phyloP scores from a whole-genome alignment of 2,888 invertebrate species.

The Orchesellides sinensis region DNA sequence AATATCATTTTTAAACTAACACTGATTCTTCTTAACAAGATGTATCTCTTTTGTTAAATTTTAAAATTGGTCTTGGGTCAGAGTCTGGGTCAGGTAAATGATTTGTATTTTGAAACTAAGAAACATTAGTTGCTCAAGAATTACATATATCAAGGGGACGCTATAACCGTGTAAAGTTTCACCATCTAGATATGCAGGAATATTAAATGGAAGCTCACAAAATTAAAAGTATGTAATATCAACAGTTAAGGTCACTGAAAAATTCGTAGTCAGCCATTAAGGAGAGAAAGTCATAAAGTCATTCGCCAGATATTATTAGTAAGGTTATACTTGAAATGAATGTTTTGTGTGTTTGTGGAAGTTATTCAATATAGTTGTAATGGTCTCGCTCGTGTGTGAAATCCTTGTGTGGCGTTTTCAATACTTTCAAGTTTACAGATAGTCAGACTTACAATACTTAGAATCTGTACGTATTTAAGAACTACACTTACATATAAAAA shows the following conservation, averaged over 20 bases:
- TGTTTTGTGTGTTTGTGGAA: constrained; percentile 3
- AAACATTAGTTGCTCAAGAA: too few relatives aligned
- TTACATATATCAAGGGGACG: too few relatives aligned
- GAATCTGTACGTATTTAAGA: too few relatives aligned
- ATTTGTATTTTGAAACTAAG: too few relatives aligned
- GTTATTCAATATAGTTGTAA: not conserved
- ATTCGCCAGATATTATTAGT: constrained; percentile 43
- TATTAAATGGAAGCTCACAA: not conserved
- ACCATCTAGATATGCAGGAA: constrained; percentile 1
- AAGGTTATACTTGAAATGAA: not conserved
- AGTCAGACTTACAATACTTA: too few relatives aligned
- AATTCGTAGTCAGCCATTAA: constrained; percentile 6
- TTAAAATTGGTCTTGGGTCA: too few relatives aligned
- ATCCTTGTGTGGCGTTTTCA: not conserved
- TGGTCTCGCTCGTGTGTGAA: not conserved
- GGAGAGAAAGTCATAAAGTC: constrained; percentile 11
- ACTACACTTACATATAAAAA: too few relatives aligned
- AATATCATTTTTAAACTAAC: too few relatives aligned
- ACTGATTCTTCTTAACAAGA: too few relatives aligned
- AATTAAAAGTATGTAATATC: not conserved
- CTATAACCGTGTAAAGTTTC: constrained; percentile 25
- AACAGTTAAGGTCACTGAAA: not conserved
- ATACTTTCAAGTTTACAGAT: too few relatives aligned
- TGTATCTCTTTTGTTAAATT: too few relatives aligned
- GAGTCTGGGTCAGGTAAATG: too few relatives aligned